A percentile compares a stretch with the other conserved stretches of the same genome.
Evolutionary conservation across 2,113 vertebrate species (phyloP).

Genomic region (Pyrgilauda ruficollis): DNA sequence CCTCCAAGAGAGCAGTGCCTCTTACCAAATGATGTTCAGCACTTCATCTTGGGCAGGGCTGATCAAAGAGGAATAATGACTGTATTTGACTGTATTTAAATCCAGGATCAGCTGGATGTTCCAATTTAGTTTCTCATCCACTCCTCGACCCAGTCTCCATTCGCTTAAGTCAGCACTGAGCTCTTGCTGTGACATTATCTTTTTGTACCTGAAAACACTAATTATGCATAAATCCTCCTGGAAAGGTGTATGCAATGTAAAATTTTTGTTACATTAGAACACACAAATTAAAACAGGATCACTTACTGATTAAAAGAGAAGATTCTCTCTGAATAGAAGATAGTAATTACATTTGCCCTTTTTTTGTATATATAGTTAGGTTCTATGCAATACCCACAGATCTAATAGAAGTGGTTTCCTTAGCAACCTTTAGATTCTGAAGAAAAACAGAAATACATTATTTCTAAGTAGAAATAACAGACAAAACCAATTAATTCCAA

Average conservation of each 20-base stretch:
- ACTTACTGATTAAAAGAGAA: not conserved
- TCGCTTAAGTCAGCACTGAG: not conserved
- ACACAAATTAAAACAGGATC: not conserved
- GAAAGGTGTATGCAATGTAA: not conserved
- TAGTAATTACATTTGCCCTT: constrained; percentile 15
- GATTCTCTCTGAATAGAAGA: not conserved
- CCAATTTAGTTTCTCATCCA: not conserved
- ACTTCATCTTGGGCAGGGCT: not conserved
- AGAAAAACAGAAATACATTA: constrained; percentile 47
- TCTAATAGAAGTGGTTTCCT: constrained; percentile 52
- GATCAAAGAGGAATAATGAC: not conserved
- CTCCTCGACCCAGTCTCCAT: not conserved
- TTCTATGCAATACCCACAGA: constrained; percentile 16
- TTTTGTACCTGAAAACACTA: not conserved
- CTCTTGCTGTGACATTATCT: not conserved
- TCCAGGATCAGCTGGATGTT: not conserved
- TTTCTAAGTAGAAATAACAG: constrained; percentile 41
- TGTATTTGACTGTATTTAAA: not conserved
- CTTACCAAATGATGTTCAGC: not conserved
- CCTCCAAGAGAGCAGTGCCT: not conserved
- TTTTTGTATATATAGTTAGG: constrained; percentile 28
- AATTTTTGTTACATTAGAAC: not conserved
- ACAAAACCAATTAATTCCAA: constrained; percentile 22
- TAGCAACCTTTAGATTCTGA: constrained; percentile 50
- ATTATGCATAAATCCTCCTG: not conserved